Evolutionary conservation across 2,113 vertebrate genomes (phyloP).

Genomic region (Varanus salvator): DNA sequence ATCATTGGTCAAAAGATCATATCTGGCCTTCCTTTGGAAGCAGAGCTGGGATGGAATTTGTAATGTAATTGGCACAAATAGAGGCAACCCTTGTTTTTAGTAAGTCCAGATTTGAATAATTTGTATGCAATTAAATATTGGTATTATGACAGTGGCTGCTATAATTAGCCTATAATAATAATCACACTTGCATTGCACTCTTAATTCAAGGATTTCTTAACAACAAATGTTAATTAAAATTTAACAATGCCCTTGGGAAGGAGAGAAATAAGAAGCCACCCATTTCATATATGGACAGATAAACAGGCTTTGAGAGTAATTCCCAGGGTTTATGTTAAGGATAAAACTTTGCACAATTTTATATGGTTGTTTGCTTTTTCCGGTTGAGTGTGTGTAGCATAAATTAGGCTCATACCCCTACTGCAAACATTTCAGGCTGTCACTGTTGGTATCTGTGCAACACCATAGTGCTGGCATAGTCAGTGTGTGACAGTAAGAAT

Average conservation of each 20-base stretch:
- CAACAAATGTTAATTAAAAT: conserved; percentile 45
- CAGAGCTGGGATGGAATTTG: neutral
- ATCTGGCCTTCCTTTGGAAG: neutral
- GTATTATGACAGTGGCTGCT: conserved; percentile 19
- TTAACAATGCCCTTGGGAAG: conserved; percentile 18
- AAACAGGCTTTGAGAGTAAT: conserved; percentile 21
- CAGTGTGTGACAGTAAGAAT: neutral
- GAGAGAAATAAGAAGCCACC: conserved; percentile 21
- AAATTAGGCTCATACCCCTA: conserved; percentile 12
- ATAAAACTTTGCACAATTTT: neutral
- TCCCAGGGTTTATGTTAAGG: conserved; percentile 21
- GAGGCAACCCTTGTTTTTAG: neutral
- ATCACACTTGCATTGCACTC: neutral
- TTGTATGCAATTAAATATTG: fast-evolving
- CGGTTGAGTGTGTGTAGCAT: neutral
- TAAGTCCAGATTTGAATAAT: conserved; percentile 38
- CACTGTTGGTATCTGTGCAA: conserved; percentile 1
- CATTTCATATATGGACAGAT: conserved; percentile 24
- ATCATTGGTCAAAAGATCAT: neutral
- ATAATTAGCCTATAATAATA: conserved; percentile 20
- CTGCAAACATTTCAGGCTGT: neutral
- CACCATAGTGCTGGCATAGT: neutral
- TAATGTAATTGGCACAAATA: neutral
- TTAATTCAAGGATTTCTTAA: conserved; percentile 45
- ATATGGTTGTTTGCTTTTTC: neutral